Conservation (phyloP, 2,113 vertebrate genomes). For the Thamnophis sirtalis region DNA sequence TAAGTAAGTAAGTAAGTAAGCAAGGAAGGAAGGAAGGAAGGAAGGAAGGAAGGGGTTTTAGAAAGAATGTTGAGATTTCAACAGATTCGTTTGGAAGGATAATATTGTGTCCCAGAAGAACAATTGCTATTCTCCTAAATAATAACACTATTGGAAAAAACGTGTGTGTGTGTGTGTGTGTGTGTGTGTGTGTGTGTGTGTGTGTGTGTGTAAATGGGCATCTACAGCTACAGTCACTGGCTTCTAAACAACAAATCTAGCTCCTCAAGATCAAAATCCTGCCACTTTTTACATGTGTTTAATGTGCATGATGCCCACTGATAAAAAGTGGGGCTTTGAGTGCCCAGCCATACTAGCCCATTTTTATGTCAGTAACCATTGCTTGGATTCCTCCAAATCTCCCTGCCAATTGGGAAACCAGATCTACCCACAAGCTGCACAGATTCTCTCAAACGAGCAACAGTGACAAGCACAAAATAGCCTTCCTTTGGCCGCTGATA, state of each 20-base stretch:
- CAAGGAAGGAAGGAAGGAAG: background rate
- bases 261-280: background rate
- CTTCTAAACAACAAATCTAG: background rate
- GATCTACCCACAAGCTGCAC: background rate
- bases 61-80: background rate
- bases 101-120: background rate
- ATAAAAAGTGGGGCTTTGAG: background rate
- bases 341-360: background rate
- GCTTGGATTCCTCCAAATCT: background rate
- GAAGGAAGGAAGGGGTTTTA: background rate
- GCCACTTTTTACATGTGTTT: background rate
- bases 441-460: background rate
- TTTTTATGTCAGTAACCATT: background rate
- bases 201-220: background rate
- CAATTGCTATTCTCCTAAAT: background rate
- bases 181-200: no score
- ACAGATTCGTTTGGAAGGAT: background rate
- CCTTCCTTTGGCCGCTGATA: background rate
- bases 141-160: background rate
- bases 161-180: no score
- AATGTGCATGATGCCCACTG: background rate
- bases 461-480: background rate
- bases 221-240: background rate
- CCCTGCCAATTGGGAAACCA: background rate
- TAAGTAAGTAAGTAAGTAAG: rapidly evolving